Conservation (phyloP, 2,888 invertebrate species). For the Malthinus flaveolus region DNA sequence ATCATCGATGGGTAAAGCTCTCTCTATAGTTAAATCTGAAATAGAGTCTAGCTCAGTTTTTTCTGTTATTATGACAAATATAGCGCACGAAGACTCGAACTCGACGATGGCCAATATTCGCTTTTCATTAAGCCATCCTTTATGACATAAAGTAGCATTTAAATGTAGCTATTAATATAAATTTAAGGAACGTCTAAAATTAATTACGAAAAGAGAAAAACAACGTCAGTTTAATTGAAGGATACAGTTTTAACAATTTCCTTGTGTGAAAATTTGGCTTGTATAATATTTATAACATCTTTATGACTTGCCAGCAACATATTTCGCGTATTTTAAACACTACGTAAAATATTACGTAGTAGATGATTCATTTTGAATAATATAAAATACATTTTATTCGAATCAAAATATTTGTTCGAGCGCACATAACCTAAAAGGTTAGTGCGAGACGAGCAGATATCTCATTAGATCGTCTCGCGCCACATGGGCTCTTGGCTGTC, state of each 20-base stretch:
- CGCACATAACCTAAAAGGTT: neutral
- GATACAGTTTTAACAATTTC: constrained; percentile 63
- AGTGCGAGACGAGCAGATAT: no score
- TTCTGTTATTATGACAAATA: constrained; percentile 62
- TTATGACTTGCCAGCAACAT: constrained; percentile 37
- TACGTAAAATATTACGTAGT: constrained; percentile 21
- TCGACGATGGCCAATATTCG: constrained; percentile 64
- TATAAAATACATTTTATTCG: neutral
- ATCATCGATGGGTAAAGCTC: constrained; percentile 78
- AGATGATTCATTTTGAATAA: constrained; percentile 7
- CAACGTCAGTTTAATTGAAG: constrained; percentile 43
- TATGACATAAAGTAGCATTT: constrained; percentile 51
- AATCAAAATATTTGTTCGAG: neutral
- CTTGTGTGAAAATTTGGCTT: constrained; percentile 61
- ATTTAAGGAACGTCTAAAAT: constrained; percentile 34
- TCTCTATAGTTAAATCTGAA: constrained; percentile 79
- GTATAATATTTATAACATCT: constrained; percentile 56
- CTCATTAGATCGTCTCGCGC: no score
- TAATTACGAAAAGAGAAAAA: neutral
- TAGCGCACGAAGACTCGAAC: constrained; percentile 59
- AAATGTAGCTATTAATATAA: constrained; percentile 50
- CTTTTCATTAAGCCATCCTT: constrained; percentile 58
- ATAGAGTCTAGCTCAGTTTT: constrained; percentile 70
- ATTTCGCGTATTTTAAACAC: constrained; percentile 19
- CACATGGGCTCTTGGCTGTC: no score